These are phyloP conservation scores for Enteromius trimaculatus DNA, from an alignment of 2,797 vertebrate genomes.

Conservation along the genomic window DNA sequence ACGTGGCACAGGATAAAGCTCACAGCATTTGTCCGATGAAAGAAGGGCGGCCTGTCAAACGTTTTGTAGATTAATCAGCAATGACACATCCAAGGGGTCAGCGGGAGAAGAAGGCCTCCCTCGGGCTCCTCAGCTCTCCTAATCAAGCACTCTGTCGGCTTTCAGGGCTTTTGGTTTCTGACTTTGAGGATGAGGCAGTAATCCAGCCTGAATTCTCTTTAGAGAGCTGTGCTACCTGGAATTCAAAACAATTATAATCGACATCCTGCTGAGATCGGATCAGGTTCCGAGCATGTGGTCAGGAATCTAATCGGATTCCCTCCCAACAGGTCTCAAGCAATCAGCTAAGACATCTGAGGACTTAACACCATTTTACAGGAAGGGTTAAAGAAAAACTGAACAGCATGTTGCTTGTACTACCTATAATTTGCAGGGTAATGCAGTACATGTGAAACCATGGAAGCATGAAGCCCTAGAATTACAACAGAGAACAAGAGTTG, in stretches of 20 bases:
- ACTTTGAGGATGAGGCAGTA: constrained; percentile 60
- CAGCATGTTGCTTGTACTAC: not conserved
- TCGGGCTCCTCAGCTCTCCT: constrained; percentile 70
- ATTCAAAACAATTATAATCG: constrained; percentile 66
- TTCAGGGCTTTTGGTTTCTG: constrained; percentile 40
- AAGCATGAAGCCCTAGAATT: constrained; percentile 10
- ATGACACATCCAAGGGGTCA: constrained; percentile 77
- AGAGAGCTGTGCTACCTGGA: constrained; percentile 59
- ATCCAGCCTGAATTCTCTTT: constrained; percentile 68
- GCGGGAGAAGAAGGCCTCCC: constrained; percentile 71
- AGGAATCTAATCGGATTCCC: constrained; percentile 39
- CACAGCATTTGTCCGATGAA: constrained; percentile 66
- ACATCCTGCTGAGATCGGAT: constrained; percentile 53
- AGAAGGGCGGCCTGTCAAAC: constrained; percentile 72
- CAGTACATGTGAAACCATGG: not conserved
- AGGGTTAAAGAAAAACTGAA: constrained; percentile 40
- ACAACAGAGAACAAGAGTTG: constrained; percentile 18
- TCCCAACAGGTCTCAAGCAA: constrained; percentile 28
- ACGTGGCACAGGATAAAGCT: constrained; percentile 63
- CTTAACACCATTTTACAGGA: constrained; percentile 11
- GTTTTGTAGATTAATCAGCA: constrained; percentile 70
- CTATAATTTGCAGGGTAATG: constrained; percentile 23
- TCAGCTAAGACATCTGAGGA: constrained; percentile 40
- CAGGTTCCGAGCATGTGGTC: constrained; percentile 24
- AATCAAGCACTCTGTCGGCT: constrained; percentile 69